Evolutionary conservation across 2,113 vertebrate genomes (phyloP), one percentile per base, ranked within the genome.

Genomic region (Nesoenas mayeri): DNA sequence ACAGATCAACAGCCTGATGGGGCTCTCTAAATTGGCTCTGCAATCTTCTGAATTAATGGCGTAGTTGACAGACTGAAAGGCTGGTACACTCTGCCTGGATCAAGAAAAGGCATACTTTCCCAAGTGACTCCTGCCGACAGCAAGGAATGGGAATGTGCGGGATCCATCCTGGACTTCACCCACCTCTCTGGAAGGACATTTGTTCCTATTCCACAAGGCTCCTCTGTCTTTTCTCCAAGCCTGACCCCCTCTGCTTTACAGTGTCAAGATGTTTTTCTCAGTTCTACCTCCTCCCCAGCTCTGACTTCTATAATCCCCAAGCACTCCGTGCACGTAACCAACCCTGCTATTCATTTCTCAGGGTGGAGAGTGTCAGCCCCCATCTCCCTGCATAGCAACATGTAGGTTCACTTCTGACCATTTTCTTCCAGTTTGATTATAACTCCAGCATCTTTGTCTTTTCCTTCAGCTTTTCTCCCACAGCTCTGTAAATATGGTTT

Each of bases 401-500:
- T 0, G 1, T 3, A 53, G 15, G 28, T 61, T 61, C 8, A 36
- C 12, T 56, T 79, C 15, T 9, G 13, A 42, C 10, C 17, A 20
- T 53, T 58, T 56, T n/a, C 44, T 54, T 28, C 31, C 38, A 57
- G 8, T 61, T 28, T 36, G 9, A 58, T 82, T 57, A 1, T 11
- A 88, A 81, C n/a, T 73, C n/a, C 36, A 58, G 24, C n/a, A 71
- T 26, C 50, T 44, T 56, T 47, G 12, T 47, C n/a, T 67, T 79
- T 54, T 60, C 64, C 62, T 72, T 80, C 48, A 77, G 38, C 16
- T 31, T 48, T 58, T 83, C 17, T 58, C 58, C 20, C 50, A 42
- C 4, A 58, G n/a, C n/a, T 19, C 18, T 2, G 14, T 12, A 57
- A 71, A 22, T 25, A 48, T 0, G 1, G 0, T 10, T 64, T 58